Evolutionary conservation across 2,888 invertebrate species (phyloP), one percentile per base, ranked within the genome.

Genomic region (Mycalesis mineus): DNA sequence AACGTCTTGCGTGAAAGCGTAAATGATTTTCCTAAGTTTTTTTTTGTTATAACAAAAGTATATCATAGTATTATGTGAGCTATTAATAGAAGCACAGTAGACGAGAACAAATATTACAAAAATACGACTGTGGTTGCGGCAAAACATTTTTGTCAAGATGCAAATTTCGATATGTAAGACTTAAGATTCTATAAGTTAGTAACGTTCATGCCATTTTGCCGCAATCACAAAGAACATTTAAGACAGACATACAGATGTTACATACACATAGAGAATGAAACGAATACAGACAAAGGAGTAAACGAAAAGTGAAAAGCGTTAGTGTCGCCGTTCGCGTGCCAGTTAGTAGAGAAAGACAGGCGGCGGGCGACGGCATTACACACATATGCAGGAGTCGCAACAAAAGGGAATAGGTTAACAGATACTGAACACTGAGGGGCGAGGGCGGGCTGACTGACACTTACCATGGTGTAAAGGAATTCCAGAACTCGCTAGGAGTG

Each of bases 391-490:
- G 88, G 84, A 88, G 73, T 86, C 69, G 90, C 90, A 90, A 90
- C 91, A 80, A 87, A 90, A 90, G 80, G 81, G 82, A 88, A 86
- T 83, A 87, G 84, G 86, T 84, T 80, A 88, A 88, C 85, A 86
- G 83, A 88, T 88, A 88, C 81, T 87, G 84, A 89, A 89, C 89
- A 89, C 88, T 88, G 88, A 90, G 89, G 90, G 90, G 88, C 88
- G 90, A 88, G 90, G 90, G 90, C 86, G 88, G 89, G 87, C 84
- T 89, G 91, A 90, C 90, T 92, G 94, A 93, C 94, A 97, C 97
- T 97, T 97, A 97, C 97, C 97, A 95, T 94, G 96, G 96, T 94
- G 95, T 95, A 95, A 97, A 97, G 94, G 96, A 96, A 94, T 95
- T 97, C 97, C 97, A 97, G 96, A 97, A 97, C 95, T 96, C 96